Percentiles rank a stretch among this genome's conserved stretches.
Evolutionary conservation across 2,797 vertebrate species (phyloP).

Genomic region (Pseudomugil gertrudae): DNA sequence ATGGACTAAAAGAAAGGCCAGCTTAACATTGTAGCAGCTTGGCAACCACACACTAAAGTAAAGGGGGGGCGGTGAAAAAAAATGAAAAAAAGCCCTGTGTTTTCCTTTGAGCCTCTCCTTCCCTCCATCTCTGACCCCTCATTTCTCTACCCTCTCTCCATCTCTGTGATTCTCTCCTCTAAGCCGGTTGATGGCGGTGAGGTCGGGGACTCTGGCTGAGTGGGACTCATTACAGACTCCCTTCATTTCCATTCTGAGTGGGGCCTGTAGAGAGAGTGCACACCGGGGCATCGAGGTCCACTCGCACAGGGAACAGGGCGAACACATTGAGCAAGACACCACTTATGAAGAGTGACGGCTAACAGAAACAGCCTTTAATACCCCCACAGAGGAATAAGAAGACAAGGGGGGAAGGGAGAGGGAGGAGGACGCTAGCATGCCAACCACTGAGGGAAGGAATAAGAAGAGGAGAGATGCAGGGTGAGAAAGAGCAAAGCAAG

Average conservation of each 20-base stretch:
- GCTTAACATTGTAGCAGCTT: constrained; percentile 82
- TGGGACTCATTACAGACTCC: constrained; percentile 84
- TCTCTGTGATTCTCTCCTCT: constrained; percentile 80
- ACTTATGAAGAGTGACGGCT: constrained; percentile 82
- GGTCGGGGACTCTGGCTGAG: constrained; percentile 82
- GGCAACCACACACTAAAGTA: constrained; percentile 76
- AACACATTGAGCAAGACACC: constrained; percentile 81
- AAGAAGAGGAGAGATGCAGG: constrained; percentile 40
- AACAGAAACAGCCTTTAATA: constrained; percentile 83
- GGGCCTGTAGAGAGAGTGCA: constrained; percentile 72
- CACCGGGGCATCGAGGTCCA: constrained; percentile 74
- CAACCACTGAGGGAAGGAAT: constrained; percentile 51
- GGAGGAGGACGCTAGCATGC: constrained; percentile 13
- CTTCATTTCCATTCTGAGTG: constrained; percentile 85
- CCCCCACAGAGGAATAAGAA: constrained; percentile 69
- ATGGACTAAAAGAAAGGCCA: constrained; percentile 78
- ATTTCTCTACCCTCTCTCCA: constrained; percentile 67
- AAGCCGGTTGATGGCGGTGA: constrained; percentile 75
- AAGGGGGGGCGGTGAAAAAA: constrained; percentile 47
- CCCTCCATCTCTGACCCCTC: constrained; percentile 76
- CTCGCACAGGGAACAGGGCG: constrained; percentile 71
- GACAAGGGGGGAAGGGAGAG: constrained; percentile 19
- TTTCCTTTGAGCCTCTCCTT: constrained; percentile 78
- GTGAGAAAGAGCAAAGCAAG: constrained; percentile 56
- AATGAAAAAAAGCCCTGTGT: constrained; percentile 58